phyloP scores from a whole-genome alignment of 2,888 invertebrate species.

The Odontocolon sp. region DNA sequence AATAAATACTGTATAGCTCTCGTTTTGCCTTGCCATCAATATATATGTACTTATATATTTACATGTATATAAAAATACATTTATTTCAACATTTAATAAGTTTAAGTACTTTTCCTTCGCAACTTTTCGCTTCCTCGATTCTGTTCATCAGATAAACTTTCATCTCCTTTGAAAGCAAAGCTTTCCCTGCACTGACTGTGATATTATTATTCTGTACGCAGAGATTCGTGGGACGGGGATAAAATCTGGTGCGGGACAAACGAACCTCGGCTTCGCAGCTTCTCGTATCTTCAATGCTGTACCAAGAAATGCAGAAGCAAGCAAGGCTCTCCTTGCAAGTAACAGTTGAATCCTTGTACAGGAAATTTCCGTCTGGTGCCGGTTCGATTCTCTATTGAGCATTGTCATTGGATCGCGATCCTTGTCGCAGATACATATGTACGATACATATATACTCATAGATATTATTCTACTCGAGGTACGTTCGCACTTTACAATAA shows the following conservation, averaged over 20 bases:
- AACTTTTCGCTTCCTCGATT: too few relatives aligned
- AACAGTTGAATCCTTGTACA: not conserved
- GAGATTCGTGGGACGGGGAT: not conserved
- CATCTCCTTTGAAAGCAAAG: too few relatives aligned
- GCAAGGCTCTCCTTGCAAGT: conserved; percentile 1
- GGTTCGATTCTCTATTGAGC: not conserved
- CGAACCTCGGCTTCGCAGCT: not conserved
- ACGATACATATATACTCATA: not conserved
- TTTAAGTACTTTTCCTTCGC: too few relatives aligned
- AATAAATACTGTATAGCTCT: too few relatives aligned
- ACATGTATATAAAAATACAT: too few relatives aligned
- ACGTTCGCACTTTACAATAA: not conserved
- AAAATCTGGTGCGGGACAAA: not conserved
- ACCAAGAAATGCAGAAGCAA: conserved; percentile 1
- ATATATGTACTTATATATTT: too few relatives aligned
- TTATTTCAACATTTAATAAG: too few relatives aligned
- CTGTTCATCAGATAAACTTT: too few relatives aligned
- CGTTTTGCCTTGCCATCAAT: too few relatives aligned
- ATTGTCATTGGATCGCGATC: conserved; percentile 11
- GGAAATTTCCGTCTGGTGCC: conserved; percentile 14
- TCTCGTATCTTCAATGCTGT: not conserved
- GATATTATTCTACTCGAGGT: not conserved
- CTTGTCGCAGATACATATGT: conserved; percentile 1
- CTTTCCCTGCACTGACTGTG: too few relatives aligned
- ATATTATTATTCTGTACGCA: too few relatives aligned